Base-by-base conservation (phyloP, 2,113 vertebrate genomes). In the Psilopogon haemacephalus region DNA sequence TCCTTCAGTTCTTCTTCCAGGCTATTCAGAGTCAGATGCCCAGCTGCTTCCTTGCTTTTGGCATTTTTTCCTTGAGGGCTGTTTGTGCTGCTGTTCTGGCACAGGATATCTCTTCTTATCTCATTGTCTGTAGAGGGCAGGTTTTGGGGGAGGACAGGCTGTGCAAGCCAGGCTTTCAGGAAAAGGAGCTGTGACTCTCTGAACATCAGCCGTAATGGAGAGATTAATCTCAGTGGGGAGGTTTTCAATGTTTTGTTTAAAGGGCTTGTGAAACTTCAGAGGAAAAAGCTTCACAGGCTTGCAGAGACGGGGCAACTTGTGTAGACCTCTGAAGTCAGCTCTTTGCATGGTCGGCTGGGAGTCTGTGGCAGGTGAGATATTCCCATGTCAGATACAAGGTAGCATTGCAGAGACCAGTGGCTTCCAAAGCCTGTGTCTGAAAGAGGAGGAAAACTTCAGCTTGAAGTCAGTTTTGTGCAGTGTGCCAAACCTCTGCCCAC, bases 401-500 rank as follows among this genome's bases (percentile, higher is more conserved):
- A 82, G 52, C 33, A 60, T 80, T 75, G 89, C 90, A 89, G 52
- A 63, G 68, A 23, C 12, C 2, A 3, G n/a, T 63, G 54, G 40
- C 68, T 91, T 79, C 73, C 5, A 5, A 79, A 60, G 54, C 48
- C 55, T 13, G 11, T 69, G 78, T 74, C 75, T 82, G 72, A 35
- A 63, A 59, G 35, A 68, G 76, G 6, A 5, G 86, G 42, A 67
- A 81, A 84, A 82, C 33, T 83, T 86, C 62, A 62, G 58, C 62
- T 78, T 65, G 65, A 65, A 79, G 81, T 65, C 44, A 79, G 40
- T 76, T 82, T 65, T 35, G 27, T 75, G 40, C 15, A n/a, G 77
- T 7, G 35, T 94, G 92, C 92, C 86, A 90, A 88, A 96, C 86
- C 92, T 93, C 86, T 96, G 83, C 84, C 92, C 95, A 92, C 86